A percentile compares a stretch with the other conserved stretches of the same genome.
phyloP scores from a whole-genome alignment of 2,113 vertebrate species.

The Greenwoodochromis staneri region DNA sequence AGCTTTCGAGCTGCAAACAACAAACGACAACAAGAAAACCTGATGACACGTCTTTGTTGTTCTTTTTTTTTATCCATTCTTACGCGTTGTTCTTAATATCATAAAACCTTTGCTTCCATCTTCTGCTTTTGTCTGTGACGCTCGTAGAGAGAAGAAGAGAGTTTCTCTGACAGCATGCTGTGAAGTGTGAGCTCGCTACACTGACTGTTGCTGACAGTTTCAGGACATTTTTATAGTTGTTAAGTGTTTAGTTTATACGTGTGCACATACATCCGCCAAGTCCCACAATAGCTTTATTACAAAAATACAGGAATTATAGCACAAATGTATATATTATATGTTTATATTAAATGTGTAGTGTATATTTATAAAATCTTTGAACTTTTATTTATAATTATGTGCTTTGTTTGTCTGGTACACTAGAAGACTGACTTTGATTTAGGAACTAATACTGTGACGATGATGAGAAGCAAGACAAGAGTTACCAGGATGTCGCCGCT shows the following conservation, averaged over 20 bases:
- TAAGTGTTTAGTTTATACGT: neutral
- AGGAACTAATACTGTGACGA: neutral
- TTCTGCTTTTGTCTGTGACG: neutral
- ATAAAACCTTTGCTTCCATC: neutral
- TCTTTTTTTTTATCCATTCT: neutral
- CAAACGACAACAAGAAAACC: neutral
- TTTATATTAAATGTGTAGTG: neutral
- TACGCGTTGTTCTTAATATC: neutral
- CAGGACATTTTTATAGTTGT: neutral
- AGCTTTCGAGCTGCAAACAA: neutral
- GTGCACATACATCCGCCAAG: neutral
- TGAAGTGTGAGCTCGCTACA: neutral
- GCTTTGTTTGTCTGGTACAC: neutral
- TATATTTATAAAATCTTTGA: neutral
- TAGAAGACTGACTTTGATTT: neutral
- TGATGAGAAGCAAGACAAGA: neutral
- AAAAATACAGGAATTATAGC: neutral
- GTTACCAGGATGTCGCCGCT: fast-evolving
- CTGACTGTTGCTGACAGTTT: neutral
- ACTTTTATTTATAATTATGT: neutral
- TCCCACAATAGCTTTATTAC: neutral
- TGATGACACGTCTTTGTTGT: neutral
- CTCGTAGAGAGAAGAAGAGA: neutral
- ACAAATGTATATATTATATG: neutral
- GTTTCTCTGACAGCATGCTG: fast-evolving